phyloP scores from a whole-genome alignment of 2,113 vertebrate species.

The Acrocephalus kingi region DNA sequence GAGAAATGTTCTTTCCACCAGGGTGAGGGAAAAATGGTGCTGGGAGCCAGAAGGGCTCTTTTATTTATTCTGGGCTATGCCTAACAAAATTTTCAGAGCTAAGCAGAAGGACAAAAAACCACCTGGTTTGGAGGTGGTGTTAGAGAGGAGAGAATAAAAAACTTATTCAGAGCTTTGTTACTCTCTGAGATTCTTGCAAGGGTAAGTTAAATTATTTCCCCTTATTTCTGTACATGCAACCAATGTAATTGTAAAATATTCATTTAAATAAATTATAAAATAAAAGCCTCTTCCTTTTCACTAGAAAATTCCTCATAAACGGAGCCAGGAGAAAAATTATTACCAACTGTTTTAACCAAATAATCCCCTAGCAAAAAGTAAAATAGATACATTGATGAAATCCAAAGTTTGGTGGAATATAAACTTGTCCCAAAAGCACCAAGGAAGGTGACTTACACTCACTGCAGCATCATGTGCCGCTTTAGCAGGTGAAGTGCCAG shows the following conservation, averaged over 20 bases:
- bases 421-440: neutral
- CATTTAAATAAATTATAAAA: neutral
- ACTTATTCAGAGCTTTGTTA: neutral
- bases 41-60: neutral
- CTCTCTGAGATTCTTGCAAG: neutral
- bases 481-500: neutral
- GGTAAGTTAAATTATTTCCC: neutral
- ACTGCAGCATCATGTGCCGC: neutral
- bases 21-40: neutral
- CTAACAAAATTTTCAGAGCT: neutral
- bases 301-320: neutral
- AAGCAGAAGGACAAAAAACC: neutral
- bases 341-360: neutral
- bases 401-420: neutral
- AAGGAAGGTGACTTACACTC: neutral
- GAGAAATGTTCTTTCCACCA: neutral
- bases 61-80: neutral
- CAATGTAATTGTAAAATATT: neutral
- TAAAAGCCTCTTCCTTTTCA: rapidly evolving
- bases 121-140: neutral
- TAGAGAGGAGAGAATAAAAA: neutral
- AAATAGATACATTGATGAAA: neutral
- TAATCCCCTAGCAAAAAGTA: neutral
- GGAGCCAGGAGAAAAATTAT: rapidly evolving
- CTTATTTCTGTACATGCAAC: neutral